Evolutionary conservation across 53 echinoderm and acorn worm species (phyloP).

Genomic region (Patiria pectinifera): DNA sequence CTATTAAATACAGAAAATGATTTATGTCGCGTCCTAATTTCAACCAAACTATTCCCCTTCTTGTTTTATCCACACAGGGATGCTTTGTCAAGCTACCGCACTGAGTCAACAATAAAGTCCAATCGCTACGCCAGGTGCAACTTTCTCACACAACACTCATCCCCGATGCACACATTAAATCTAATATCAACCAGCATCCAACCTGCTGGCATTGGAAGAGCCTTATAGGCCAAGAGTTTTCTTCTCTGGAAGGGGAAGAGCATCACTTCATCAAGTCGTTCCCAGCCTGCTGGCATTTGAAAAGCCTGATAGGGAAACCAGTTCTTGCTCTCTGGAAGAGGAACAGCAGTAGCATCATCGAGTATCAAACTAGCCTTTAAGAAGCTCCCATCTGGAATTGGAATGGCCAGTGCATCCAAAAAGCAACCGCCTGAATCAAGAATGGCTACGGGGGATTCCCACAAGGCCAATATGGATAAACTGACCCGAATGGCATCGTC

Average conservation of each 20-base stretch:
- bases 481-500: conserved; percentile 48
- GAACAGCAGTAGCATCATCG: background rate
- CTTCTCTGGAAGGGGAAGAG: background rate
- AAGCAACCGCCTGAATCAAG: background rate
- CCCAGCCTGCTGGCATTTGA: background rate
- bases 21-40: background rate
- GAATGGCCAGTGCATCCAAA: conserved; percentile 42
- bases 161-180: background rate
- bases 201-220: background rate
- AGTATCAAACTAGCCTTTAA: background rate
- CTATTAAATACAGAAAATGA: too few relatives aligned
- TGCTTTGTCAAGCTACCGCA: background rate
- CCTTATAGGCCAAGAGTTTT: too few relatives aligned
- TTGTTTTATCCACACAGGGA: background rate
- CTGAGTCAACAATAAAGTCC: background rate
- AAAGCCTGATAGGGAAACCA: background rate
- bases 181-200: background rate
- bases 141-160: background rate
- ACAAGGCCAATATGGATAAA: conserved; percentile 12
- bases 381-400: conserved; percentile 10
- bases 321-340: background rate
- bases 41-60: background rate
- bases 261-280: background rate
- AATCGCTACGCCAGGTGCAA: background rate
- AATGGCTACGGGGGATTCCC: background rate